Evolutionary conservation across 2,797 vertebrate genomes (phyloP).

Genomic region (Microchirus variegatus): DNA sequence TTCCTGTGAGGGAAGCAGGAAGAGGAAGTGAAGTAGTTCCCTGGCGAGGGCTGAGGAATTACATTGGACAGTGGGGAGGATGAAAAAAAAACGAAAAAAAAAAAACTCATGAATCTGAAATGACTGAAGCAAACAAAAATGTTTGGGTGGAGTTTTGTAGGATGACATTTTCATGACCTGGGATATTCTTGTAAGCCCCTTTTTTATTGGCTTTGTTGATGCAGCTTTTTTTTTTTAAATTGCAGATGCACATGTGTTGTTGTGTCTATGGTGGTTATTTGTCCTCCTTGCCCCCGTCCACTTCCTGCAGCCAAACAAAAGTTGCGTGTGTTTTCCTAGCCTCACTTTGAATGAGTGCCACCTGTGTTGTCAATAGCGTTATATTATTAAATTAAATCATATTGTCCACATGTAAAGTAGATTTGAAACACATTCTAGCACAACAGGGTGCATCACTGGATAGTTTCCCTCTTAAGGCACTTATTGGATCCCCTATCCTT

Average conservation of each 20-base stretch:
- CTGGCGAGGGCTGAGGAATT: slow-evolving; percentile 54
- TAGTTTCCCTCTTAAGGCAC: slow-evolving; percentile 41
- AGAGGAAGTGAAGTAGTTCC: slow-evolving; percentile 79
- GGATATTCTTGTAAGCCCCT: slow-evolving; percentile 15
- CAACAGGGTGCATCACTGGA: slow-evolving; percentile 50
- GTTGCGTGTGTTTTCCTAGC: slow-evolving; percentile 31
- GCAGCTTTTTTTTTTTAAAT: slow-evolving; percentile 11
- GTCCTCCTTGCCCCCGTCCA: slow-evolving; percentile 51
- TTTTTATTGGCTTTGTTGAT: slow-evolving; percentile 11
- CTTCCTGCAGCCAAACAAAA: slow-evolving; percentile 68
- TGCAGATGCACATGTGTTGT: slow-evolving; percentile 18
- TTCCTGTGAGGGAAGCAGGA: slow-evolving; percentile 76
- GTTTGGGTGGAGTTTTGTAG: slow-evolving; percentile 1
- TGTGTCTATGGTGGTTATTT: slow-evolving; percentile 63
- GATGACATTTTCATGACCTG: slow-evolving; percentile 26
- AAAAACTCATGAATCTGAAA: slow-evolving; percentile 14
- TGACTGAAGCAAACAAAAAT: slow-evolving; percentile 21
- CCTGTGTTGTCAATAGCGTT: slow-evolving; percentile 26
- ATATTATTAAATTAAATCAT: slow-evolving; percentile 7
- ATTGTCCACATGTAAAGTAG: slow-evolving; percentile 50
- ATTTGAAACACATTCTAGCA: slow-evolving; percentile 59
- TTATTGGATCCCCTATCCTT: slow-evolving; percentile 50
- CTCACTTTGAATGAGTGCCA: slow-evolving; percentile 33
- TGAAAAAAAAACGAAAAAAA: slow-evolving; percentile 42
- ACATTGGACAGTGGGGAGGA: slow-evolving; percentile 49